Evolutionary conservation across 1,140 invertebrate genomes (phyloP), one percentile per base, ranked within the genome.

Genomic region (Neodiprion fabricii): DNA sequence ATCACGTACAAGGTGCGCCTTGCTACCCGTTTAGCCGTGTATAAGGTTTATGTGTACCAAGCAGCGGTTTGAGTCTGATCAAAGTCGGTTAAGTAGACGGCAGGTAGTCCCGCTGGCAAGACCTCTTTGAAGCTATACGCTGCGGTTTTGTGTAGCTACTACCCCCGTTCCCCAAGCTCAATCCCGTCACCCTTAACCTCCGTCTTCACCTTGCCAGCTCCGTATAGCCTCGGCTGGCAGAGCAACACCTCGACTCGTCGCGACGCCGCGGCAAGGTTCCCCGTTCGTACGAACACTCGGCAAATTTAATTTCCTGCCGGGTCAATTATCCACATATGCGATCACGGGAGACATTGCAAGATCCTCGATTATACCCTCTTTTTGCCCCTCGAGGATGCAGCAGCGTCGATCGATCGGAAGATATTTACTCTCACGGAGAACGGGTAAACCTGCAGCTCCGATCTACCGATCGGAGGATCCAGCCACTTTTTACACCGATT

Each of bases 61-160:
- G 28, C 83, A 86, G 82, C 83, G 83, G 85, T 81, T 83, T 81
- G 80, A 78, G 82, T 78, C 86, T 87, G 85, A 87, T 87, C 87
- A 85, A 87, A 87, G 85, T 61, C 53, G 53, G 53, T 87, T 88
- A 87, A 88, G 85, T 87, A 88, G 86, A 87, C 85, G 82, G 84
- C 48, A 65, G 21, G 40, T 65, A 67, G 49, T 73, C 61, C 68
- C 69, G 48, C 73, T 76, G 73, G 74, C 76, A 77, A 77, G 79
- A 83, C 79, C 82, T 85, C 83, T 84, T 85, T 86, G 83, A 83
- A 86, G 82, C 83, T 83, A 80, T 40, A 40, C 79, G 83, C 75
- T 87, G 87, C 84, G 87, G 87, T 88, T 88, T 88, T 67, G 79
- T 17, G 53, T 61, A 61, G 53, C 53, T 17, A 40, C 28, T 40